Evolutionary conservation across 2,888 invertebrate genomes (phyloP), one percentile per base, ranked within the genome.

Genomic region (Crematogaster levior): DNA sequence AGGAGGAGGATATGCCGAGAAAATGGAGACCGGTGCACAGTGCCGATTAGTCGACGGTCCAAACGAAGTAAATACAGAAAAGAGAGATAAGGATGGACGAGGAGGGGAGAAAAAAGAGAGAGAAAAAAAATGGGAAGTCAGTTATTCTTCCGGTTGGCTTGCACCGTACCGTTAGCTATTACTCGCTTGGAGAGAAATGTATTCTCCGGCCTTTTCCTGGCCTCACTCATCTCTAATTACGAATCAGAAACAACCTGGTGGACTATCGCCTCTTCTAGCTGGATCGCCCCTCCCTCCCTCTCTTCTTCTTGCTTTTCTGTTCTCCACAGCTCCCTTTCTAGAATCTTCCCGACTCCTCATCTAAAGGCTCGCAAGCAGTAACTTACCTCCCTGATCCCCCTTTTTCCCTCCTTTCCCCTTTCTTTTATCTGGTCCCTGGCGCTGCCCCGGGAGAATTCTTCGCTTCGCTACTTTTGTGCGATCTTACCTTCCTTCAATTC

Each of bases 221-320:
- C 85, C 87, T 90, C 87, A 88, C 91, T 92, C 93, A 92, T 91
- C 93, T 92, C 92, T 93, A 94, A 93, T 93, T 93, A 92, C 90
- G 89, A 93, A 93, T 93, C 91, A 91, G 91, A 92, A 93, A 92
- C 91, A 92, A 92, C 81, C 89, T 89, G 86, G 90, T 88, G 86
- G 85, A 84, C 87, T 87, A 60, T 70, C 84, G 63, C 61, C 83
- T 21, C 72, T 79, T 53, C 73, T 75, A 15, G 27, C n/a, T n/a
- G 73, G 48, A 53, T 63, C 81, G 53, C 56, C 21, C 77, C 81
- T 58, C 15, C 77, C 66, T 68, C 40, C 53, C 40, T 15, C 63
- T 84, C 61, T 24, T 84, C 80, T 77, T 40, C 81, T 80, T 27
- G 56, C 82, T 75, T 53, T 43, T 43, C 63, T 43, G 4, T 43